Evolutionary conservation across 2,797 vertebrate species (phyloP).

Genomic region (Sebastiscus albofasciatus): DNA sequence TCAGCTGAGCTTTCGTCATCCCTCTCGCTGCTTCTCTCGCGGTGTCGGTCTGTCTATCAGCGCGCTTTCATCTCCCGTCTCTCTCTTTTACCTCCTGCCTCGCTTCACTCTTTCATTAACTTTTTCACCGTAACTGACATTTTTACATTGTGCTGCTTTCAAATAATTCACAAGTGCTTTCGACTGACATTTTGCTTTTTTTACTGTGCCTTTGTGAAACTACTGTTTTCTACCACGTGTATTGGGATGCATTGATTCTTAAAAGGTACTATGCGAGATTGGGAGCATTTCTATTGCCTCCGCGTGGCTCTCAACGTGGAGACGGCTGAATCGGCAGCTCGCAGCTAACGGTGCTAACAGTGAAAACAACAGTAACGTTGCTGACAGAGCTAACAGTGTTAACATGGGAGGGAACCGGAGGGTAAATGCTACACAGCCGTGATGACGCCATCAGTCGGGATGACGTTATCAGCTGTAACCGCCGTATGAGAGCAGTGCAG

Average conservation of each 20-base stretch:
- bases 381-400: no score
- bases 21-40: constrained; percentile 36
- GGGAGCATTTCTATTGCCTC: not conserved
- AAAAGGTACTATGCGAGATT: not conserved
- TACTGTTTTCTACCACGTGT: not conserved
- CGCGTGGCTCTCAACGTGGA: not conserved
- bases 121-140: constrained; percentile 39
- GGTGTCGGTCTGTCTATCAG: constrained; percentile 53
- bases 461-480: no score
- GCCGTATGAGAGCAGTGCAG: no score
- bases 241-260: not conserved
- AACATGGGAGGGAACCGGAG: no score
- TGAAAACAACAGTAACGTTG: not conserved
- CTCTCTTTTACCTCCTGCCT: constrained; percentile 49
- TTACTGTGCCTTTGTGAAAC: not conserved
- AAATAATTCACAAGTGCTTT: constrained; percentile 35
- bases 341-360: not conserved
- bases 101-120: constrained; percentile 54
- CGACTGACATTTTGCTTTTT: constrained; percentile 28
- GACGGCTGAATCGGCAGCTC: not conserved
- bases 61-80: constrained; percentile 54
- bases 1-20: constrained; percentile 64
- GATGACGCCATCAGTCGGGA: no score
- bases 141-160: constrained; percentile 45
- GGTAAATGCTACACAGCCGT: no score